phyloP scores from a whole-genome alignment of 2,113 vertebrate genomes.

The Desmodus rotundus region DNA sequence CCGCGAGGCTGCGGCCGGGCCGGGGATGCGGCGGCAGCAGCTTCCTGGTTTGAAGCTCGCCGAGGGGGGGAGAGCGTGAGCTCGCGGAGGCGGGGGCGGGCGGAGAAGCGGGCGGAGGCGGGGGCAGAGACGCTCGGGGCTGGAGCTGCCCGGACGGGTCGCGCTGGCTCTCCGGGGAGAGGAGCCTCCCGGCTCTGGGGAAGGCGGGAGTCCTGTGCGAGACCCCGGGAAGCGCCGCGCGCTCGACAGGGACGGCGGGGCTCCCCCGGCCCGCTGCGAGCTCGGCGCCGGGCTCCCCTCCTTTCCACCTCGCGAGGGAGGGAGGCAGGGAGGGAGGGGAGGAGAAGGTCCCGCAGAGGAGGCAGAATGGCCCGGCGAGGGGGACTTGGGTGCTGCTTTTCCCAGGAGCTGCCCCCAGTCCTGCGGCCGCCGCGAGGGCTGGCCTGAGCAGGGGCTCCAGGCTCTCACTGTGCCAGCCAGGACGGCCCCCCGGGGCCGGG shows the following conservation, averaged over 20 bases:
- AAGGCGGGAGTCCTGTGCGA: conserved; percentile 20
- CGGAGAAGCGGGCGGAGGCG: conserved; percentile 48
- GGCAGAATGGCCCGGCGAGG: conserved; percentile 39
- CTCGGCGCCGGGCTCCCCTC: conserved; percentile 58
- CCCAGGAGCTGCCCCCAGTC: conserved; percentile 13
- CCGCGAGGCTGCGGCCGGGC: not conserved
- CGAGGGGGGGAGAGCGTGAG: conserved; percentile 59
- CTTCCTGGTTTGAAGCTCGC: conserved; percentile 71
- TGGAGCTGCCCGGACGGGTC: conserved; percentile 61
- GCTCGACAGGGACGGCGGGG: not conserved
- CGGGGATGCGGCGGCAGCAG: conserved; percentile 10
- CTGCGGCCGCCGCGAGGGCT: conserved; percentile 38
- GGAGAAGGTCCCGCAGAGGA: not conserved
- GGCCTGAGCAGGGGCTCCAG: conserved; percentile 37
- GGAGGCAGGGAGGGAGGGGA: conserved; percentile 54
- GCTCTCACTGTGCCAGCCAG: not conserved
- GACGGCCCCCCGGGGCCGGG: conserved; percentile 17
- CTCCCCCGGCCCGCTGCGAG: not conserved
- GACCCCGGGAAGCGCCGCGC: not conserved
- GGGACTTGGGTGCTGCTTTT: conserved; percentile 38
- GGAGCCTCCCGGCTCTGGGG: conserved; percentile 28
- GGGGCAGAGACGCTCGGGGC: conserved; percentile 43
- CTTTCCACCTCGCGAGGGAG: conserved; percentile 60
- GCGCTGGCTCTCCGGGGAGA: conserved; percentile 59
- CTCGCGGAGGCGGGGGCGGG: conserved; percentile 58